A percentile compares a stretch with the other conserved stretches of the same genome.
These are phyloP conservation scores for Eleutherodactylus coqui DNA, from an alignment of 2,797 vertebrate genomes.

Conservation along the genomic window DNA sequence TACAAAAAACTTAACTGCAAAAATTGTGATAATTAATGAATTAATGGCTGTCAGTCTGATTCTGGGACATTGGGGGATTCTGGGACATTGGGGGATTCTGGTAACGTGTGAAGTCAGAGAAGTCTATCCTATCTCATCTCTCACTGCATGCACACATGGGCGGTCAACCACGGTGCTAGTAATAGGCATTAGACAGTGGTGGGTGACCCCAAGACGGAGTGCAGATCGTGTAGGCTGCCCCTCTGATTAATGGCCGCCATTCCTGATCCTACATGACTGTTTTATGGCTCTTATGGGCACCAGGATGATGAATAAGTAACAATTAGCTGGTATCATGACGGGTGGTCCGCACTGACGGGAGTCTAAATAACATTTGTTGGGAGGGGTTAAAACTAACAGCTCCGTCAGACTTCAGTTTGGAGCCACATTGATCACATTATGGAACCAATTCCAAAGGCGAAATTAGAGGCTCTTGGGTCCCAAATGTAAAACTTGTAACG, in stretches of 20 bases:
- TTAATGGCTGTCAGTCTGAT: no score
- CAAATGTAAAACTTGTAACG: no score
- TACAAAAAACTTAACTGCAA: not conserved
- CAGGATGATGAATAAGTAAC: slow-evolving; percentile 47
- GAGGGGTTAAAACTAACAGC: not conserved
- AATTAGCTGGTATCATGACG: not conserved
- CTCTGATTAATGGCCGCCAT: slow-evolving; percentile 27
- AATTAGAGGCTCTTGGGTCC: no score
- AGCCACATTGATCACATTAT: not conserved
- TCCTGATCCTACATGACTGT: slow-evolving; percentile 21
- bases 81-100: not conserved
- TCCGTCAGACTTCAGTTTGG: not conserved
- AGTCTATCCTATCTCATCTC: not conserved
- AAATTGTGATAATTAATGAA: no score
- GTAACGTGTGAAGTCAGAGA: not conserved
- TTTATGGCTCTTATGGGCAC: slow-evolving; percentile 56
- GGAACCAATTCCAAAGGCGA: not conserved
- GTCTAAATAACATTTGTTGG: not conserved
- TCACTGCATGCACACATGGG: slow-evolving; percentile 7
- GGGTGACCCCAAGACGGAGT: slow-evolving; percentile 36
- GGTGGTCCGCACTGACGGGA: slow-evolving; percentile 50
- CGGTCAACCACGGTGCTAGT: slow-evolving; percentile 6
- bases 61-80: not conserved
- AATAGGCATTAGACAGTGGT: slow-evolving; percentile 35
- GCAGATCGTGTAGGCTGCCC: slow-evolving; percentile 12